Evolutionary conservation across 2,888 invertebrate species (phyloP), one percentile per base, ranked within the genome.

Genomic region (Oscheius sp.): DNA sequence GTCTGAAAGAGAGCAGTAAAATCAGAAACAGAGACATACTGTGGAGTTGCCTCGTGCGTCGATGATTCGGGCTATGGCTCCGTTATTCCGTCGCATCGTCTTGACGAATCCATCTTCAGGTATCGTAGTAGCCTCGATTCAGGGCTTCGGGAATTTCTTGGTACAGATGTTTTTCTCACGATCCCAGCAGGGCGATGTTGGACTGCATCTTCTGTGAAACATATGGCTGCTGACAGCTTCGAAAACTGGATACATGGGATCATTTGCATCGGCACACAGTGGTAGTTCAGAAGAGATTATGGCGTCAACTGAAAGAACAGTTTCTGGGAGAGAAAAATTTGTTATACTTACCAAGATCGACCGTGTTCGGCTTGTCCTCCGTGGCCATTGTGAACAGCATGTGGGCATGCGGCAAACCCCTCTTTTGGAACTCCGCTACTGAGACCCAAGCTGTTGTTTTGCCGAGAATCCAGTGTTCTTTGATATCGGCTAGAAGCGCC

Each of bases 61-160:
- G 50, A 35, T 70, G 50, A 21, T 74, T 37, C 37, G 55, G n/a
- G 59, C 55, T 21, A 42, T 37, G 29, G 58, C 78, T 55, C 83
- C 84, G 81, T 71, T 81, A 59, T 73, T 83, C 79, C 76, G 78
- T 63, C 90, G 75, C 13, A 86, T 62, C 76, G 90, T 90, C 21
- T 70, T 4, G 1, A 89, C 89, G 80, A 89, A 90, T 29, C 89
- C 88, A 76, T 90, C 87, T 4, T 75, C 76, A 1, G 84, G 83
- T 4, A 86, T 79, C 7, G 73, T 48, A 13, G 90, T 90, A 47
- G 76, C 78, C 10, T 79, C 73, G 4, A 47, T 21, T 73, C 86
- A 85, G 1, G 79, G 75, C 73, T 88, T 87, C n/a, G 90, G 90
- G 77, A 85, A 90, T 10, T 80, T 79, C 80, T 91, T 91, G 0